These are phyloP conservation scores for Betta splendens DNA, from an alignment of 2,797 vertebrate species.

Conservation along the genomic window DNA sequence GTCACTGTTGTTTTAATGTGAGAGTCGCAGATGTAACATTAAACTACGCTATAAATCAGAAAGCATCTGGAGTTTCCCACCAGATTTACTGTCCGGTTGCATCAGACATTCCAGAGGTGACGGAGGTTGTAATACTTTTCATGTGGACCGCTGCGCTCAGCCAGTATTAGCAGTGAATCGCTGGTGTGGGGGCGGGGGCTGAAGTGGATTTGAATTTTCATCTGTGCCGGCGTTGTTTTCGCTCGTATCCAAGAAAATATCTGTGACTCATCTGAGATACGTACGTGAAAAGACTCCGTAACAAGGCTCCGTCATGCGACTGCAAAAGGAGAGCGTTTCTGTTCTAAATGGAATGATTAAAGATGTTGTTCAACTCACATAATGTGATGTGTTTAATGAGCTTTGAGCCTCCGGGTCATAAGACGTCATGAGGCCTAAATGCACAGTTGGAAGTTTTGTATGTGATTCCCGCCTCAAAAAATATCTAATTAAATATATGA, in stretches of 20 bases:
- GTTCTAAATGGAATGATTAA: too few relatives aligned
- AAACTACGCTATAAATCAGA: background rate
- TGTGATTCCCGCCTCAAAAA: background rate
- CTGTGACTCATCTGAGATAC: constrained; percentile 56
- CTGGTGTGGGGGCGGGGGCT: constrained; percentile 28
- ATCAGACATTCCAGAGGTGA: constrained; percentile 9
- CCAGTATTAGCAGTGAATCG: constrained; percentile 11
- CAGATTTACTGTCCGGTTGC: constrained; percentile 6
- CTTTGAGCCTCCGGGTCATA: constrained; percentile 22
- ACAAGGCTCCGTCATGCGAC: constrained; percentile 14
- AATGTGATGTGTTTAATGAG: constrained; percentile 46
- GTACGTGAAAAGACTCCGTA: constrained; percentile 32
- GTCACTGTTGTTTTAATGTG: constrained; percentile 1
- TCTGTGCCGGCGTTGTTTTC: constrained; percentile 48
- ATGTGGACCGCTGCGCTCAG: constrained; percentile 4
- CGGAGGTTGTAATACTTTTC: constrained; percentile 7
- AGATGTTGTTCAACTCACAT: constrained; percentile 17
- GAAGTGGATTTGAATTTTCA: constrained; percentile 45
- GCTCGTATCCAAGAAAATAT: constrained; percentile 53
- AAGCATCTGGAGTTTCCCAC: background rate
- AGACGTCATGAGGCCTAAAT: constrained; percentile 8
- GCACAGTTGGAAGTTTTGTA: constrained; percentile 2
- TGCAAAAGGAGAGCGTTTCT: constrained; percentile 12
- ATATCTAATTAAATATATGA: constrained; percentile 9
- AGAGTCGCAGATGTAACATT: background rate